A percentile compares a stretch with the other conserved stretches of the same genome.
These are phyloP conservation scores for Trinectes maculatus DNA, from an alignment of 2,113 vertebrate species.

Conservation along the genomic window DNA sequence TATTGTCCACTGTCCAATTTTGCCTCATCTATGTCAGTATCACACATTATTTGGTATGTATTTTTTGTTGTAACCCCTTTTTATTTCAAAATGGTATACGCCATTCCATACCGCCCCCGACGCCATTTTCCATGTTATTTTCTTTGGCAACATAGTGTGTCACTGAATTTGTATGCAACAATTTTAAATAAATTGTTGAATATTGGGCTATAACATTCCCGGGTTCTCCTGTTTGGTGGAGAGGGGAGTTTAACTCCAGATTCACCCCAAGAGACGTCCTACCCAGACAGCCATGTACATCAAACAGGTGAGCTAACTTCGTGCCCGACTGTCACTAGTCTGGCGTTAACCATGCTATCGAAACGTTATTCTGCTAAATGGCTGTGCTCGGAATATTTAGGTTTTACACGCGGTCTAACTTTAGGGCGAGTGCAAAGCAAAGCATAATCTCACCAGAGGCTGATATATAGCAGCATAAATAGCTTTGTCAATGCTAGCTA, in stretches of 20 bases:
- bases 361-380: not conserved
- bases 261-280: slow-evolving; percentile 46
- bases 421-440: not conserved
- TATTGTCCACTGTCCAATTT: rapidly evolving
- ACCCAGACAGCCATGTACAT: slow-evolving; percentile 79
- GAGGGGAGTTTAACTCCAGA: slow-evolving; percentile 53
- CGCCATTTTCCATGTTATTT: slow-evolving; percentile 86
- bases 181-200: slow-evolving; percentile 21
- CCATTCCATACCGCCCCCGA: slow-evolving; percentile 77
- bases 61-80: slow-evolving; percentile 14
- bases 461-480: rapidly evolving
- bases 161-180: slow-evolving; percentile 46
- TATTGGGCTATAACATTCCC: slow-evolving; percentile 29
- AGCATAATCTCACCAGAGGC: rapidly evolving
- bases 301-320: slow-evolving; percentile 81
- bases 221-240: slow-evolving; percentile 65
- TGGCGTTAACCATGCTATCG: not conserved
- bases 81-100: slow-evolving; percentile 47
- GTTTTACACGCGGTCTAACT: not conserved
- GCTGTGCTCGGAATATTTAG: rapidly evolving
- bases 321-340: slow-evolving; percentile 19
- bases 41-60: not conserved
- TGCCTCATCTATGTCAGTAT: not conserved
- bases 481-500: slow-evolving; percentile 12
- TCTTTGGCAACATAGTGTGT: slow-evolving; percentile 52